A percentile compares a stretch with the other conserved stretches of the same genome.
phyloP scores from a whole-genome alignment of 2,797 vertebrate species.

The Phalloptychus januarius region DNA sequence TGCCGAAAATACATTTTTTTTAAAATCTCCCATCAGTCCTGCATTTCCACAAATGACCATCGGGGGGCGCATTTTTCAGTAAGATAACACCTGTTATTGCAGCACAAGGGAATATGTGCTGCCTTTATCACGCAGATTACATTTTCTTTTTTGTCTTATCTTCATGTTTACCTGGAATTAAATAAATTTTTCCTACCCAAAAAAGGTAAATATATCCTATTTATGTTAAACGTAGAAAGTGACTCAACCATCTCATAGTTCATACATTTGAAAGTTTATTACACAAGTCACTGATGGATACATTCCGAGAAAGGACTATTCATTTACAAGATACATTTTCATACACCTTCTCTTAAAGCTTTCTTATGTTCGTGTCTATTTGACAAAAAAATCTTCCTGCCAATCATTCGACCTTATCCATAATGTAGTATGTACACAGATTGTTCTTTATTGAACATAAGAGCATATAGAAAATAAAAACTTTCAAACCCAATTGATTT shows the following conservation, averaged over 20 bases:
- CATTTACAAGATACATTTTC: not conserved
- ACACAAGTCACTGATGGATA: not conserved
- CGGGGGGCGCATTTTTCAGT: not conserved
- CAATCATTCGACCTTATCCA: not conserved
- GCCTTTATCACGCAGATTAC: not conserved
- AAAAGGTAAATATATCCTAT: not conserved
- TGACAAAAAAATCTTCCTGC: not conserved
- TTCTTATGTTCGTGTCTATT: not conserved
- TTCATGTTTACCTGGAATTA: not conserved
- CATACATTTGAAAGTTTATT: constrained; percentile 6
- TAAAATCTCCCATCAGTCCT: not conserved
- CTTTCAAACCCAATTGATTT: not conserved
- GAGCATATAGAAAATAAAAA: not conserved
- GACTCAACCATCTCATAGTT: not conserved
- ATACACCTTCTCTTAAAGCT: not conserved
- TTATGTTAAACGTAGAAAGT: not conserved
- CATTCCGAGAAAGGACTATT: not conserved
- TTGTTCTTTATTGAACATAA: not conserved
- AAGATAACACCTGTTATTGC: not conserved
- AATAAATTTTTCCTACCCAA: not conserved
- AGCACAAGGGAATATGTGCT: not conserved
- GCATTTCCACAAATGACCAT: not conserved
- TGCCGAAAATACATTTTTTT: too few relatives aligned
- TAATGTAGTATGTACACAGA: not conserved
- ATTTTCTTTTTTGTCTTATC: not conserved